Evolutionary conservation across 2,888 invertebrate genomes (phyloP), one percentile per base, ranked within the genome.

Genomic region (Ophion ventricosus): DNA sequence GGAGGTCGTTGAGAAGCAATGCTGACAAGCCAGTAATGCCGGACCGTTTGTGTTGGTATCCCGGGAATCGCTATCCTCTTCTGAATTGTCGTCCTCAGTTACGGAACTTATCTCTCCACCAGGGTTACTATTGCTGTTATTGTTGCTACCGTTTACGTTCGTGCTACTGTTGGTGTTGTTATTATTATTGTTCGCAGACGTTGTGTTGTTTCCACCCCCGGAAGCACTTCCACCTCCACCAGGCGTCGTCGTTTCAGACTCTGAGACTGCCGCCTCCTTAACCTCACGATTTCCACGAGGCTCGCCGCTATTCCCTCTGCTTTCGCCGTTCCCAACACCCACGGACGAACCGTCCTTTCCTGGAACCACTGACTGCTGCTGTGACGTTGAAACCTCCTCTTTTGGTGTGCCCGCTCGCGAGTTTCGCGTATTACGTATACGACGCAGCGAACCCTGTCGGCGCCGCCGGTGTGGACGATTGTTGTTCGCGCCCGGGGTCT

Each of bases 401-500:
- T 96, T 96, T 84, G 96, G 95, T 67, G 96, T 96, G 87, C 96
- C 96, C 88, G 97, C 97, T 92, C 98, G 95, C 88, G 97, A 97
- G 92, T 97, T 98, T 87, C 98, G 95, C 79, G 98, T 98, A 91
- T 97, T 97, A 87, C 98, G 96, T 88, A 98, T 98, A 90, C 98
- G 95, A 88, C 98, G 95, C 90, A 98, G 94, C 73, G 98, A 98
- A 89, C 97, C 97, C 93, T 97, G 98, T 75, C 98, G 95, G 87
- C 98, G 95, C 92, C 99, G 95, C 87, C 99, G 95, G 92, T 99
- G 98, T 35, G 99, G 99, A 89, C 99, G 96, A 94, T 98, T 98
- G 93, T 98, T 98, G 93, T 98, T 98, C 85, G 99, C 99, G 90
- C 98, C 98, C 25, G 99, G 98, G 57, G 99, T 99, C 95, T 99